Base-by-base conservation (phyloP, 1,140 invertebrate species). In the Drosophila subpulchrella region DNA sequence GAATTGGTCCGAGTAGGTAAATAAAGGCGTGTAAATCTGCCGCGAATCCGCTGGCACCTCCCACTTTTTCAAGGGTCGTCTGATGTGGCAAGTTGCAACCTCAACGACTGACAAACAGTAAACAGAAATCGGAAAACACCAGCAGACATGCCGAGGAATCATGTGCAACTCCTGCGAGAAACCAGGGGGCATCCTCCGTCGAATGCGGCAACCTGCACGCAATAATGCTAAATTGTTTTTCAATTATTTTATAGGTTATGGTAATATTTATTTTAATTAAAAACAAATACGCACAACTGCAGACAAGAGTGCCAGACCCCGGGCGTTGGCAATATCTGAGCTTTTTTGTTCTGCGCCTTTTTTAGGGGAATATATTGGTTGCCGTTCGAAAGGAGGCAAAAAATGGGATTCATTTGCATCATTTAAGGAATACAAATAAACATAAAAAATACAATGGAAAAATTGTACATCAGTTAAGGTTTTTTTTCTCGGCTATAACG, bases 201-300 rank as follows among this genome's bases (percentile, higher is more conserved):
- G 38, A 51, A 44, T 41, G 27, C 11, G 17, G 41, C 51, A 54
- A 20, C 50, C 46, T 63, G 38, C 67, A 61, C 58, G 47, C 71
- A 81, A 81, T 81, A 81, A 84, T 88, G 79, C 85, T 78, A 83
- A 90, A 90, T 90, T 90, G 88, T 83, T 90, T 91, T 90, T 91
- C 88, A 90, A 91, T 90, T 91, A 90, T 91, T 84, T 90, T 81
- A 91, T 91, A 83, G 88, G 88, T 76, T 90, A 78, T 68, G 88
- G 74, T 75, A 88, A 84, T 90, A 91, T 91, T 91, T 88, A 91
- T 91, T 90, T 90, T 90, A 91, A 90, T 91, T 90, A 81, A 90
- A 84, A 88, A 91, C 82, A 88, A 83, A 88, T 91, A 78, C 56
- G 67, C 59, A 60, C 60, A 48, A 41, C 39, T 24, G 58, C 82